Percentiles rank a stretch among this genome's conserved stretches.
phyloP scores from a whole-genome alignment of 2,113 vertebrate genomes.

The Archocentrus centrarchus region DNA sequence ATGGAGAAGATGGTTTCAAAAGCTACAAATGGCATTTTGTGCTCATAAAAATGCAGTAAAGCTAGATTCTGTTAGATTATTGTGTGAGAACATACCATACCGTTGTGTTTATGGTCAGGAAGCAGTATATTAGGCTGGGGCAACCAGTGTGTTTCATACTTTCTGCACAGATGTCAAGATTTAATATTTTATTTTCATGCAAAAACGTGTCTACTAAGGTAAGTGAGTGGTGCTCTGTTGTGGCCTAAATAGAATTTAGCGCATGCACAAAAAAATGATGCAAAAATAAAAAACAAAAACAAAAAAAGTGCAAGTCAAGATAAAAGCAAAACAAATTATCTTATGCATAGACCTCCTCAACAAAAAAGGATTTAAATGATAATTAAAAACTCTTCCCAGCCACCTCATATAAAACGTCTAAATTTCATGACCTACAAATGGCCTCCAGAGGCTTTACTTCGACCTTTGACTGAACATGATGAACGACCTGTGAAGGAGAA shows the following conservation, averaged over 20 bases:
- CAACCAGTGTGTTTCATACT: neutral
- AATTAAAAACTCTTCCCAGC: neutral
- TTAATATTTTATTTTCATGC: neutral
- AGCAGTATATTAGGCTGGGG: neutral
- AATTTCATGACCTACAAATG: constrained; percentile 29
- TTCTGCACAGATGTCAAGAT: neutral
- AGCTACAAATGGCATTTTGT: constrained; percentile 17
- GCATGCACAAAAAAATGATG: neutral
- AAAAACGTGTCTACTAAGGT: neutral
- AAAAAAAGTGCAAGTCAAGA: neutral
- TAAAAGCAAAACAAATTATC: neutral
- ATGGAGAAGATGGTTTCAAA: constrained; percentile 26
- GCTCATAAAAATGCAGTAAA: constrained; percentile 20
- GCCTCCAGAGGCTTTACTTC: constrained; percentile 40
- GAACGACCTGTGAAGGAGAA: constrained; percentile 60
- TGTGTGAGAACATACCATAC: neutral
- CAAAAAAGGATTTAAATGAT: neutral
- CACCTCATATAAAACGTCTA: constrained; percentile 8
- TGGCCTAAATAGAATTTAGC: neutral
- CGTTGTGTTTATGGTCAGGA: constrained; percentile 6
- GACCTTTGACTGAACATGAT: constrained; percentile 62
- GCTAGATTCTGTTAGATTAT: constrained; percentile 11
- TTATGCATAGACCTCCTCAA: neutral
- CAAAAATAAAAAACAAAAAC: neutral
- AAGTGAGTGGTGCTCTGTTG: neutral